phyloP scores from a whole-genome alignment of 1,140 invertebrate genomes.

The Pseudomyrmex concolor region DNA sequence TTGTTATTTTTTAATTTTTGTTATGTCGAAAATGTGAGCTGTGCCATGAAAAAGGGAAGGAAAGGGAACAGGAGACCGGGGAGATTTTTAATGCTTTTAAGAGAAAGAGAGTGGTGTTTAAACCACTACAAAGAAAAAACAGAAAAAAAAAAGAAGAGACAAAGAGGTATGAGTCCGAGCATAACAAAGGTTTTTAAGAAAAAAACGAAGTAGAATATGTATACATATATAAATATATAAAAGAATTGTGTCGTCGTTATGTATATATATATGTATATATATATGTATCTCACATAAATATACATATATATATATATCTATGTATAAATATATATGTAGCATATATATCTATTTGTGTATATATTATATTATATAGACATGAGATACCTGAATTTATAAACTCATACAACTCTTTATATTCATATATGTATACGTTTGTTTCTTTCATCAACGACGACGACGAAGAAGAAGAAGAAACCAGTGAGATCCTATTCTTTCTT shows the following conservation, averaged over 20 bases:
- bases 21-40: conserved; percentile 76
- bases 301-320: not conserved
- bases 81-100: conserved; percentile 69
- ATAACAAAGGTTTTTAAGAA: conserved; percentile 70
- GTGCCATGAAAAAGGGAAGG: not conserved
- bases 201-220: conserved; percentile 7
- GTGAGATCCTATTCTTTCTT: conserved; percentile 51
- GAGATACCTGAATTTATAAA: not conserved
- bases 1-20: conserved; percentile 65
- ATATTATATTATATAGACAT: too few relatives aligned
- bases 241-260: not conserved
- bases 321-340: conserved; percentile 15
- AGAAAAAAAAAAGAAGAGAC: conserved; percentile 50
- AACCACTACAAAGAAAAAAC: conserved; percentile 10
- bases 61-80: conserved; percentile 40
- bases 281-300: conserved; percentile 17
- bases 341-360: conserved; percentile 6
- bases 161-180: conserved; percentile 65
- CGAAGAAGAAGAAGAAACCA: conserved; percentile 48
- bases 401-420: not conserved
- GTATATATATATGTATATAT: conserved; percentile 25
- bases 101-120: conserved; percentile 61
- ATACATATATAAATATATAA: conserved; percentile 20
- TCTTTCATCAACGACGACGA: conserved; percentile 30
- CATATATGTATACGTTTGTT: conserved; percentile 58